Conservation (phyloP, 2,797 vertebrate species). For the Stomatorhinus walkeri region DNA sequence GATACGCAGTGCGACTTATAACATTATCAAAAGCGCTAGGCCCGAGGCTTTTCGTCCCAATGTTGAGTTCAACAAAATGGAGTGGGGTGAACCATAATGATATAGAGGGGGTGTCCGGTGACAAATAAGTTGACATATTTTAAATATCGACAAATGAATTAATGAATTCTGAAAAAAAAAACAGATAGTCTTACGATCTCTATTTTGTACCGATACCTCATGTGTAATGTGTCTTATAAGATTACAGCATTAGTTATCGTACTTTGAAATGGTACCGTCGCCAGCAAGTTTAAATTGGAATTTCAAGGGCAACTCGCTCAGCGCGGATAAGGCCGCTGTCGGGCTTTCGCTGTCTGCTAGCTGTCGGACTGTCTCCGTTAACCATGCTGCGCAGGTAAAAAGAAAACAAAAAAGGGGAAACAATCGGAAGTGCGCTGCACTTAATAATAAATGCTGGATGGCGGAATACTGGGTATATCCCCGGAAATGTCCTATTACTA, state of each 20-base stretch:
- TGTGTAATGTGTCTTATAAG: background rate
- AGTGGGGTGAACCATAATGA: conserved; percentile 22
- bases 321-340: background rate
- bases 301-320: conserved; percentile 57
- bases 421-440: background rate
- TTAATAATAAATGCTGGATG: background rate
- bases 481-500: background rate
- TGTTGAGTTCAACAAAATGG: conserved; percentile 20
- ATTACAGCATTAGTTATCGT: background rate
- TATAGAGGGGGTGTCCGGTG: background rate
- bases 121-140: background rate
- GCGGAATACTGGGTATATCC: background rate
- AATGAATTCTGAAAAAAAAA: background rate
- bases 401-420: background rate
- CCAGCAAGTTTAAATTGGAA: conserved; percentile 46
- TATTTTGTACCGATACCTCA: background rate
- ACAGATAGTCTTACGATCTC: background rate
- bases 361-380: background rate
- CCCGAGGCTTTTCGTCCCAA: background rate
- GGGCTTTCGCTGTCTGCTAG: background rate
- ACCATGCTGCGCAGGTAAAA: background rate
- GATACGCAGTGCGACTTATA: background rate
- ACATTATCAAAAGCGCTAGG: background rate
- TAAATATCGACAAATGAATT: background rate
- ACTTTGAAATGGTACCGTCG: conserved; percentile 45